Evolutionary conservation across 2,888 invertebrate species (phyloP).

Genomic region (Drymonia ruficornis): DNA sequence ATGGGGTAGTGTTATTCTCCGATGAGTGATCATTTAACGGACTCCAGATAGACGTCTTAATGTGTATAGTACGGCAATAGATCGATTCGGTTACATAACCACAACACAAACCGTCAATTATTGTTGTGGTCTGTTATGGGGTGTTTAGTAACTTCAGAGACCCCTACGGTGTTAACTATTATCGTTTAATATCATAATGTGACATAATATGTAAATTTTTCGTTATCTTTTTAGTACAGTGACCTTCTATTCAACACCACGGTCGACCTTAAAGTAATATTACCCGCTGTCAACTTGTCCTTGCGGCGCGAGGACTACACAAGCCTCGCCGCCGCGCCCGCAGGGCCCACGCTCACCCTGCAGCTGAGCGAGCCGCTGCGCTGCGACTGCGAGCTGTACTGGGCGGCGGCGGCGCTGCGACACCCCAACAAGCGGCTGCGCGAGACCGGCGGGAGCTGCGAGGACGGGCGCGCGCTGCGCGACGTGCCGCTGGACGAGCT

Average conservation of each 20-base stretch:
- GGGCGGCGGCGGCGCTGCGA: background rate
- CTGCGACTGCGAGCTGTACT: background rate
- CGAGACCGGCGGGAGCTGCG: background rate
- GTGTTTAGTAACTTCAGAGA: too few relatives aligned
- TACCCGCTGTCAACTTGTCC: background rate
- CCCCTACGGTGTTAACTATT: too few relatives aligned
- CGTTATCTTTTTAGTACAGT: background rate
- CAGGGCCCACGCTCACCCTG: background rate
- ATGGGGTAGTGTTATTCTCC: too few relatives aligned
- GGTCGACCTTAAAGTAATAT: background rate
- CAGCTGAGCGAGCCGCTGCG: background rate
- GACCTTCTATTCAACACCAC: background rate
- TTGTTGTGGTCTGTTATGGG: too few relatives aligned
- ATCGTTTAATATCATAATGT: too few relatives aligned
- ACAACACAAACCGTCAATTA: too few relatives aligned
- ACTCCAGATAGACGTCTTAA: too few relatives aligned
- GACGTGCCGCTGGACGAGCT: background rate
- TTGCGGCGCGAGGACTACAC: background rate
- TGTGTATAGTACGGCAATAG: too few relatives aligned
- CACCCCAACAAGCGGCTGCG: background rate
- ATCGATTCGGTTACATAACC: too few relatives aligned
- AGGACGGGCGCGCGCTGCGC: background rate
- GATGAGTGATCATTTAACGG: too few relatives aligned
- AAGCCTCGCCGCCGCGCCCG: background rate
- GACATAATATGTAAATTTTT: too few relatives aligned